phyloP scores from a whole-genome alignment of 2,113 vertebrate species.

The Triplophysa rosa region DNA sequence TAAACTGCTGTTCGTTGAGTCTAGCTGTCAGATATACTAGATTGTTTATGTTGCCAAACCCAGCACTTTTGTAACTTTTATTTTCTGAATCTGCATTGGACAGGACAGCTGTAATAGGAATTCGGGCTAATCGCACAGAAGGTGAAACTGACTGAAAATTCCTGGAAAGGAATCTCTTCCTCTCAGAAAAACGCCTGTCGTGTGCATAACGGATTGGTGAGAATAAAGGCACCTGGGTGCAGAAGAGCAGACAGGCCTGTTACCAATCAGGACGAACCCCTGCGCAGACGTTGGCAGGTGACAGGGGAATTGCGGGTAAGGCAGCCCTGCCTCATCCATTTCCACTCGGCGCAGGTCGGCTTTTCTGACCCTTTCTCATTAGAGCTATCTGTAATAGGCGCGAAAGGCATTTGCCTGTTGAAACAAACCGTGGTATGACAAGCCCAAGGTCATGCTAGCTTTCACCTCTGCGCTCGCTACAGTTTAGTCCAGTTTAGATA shows the following conservation, averaged over 20 bases:
- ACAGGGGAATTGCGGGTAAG: slow-evolving; percentile 65
- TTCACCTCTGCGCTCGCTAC: slow-evolving; percentile 47
- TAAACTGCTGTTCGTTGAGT: background rate
- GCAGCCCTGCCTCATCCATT: slow-evolving; percentile 70
- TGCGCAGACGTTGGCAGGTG: slow-evolving; percentile 64
- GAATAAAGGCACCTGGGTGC: slow-evolving; percentile 51
- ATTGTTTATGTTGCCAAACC: background rate
- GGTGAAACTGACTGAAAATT: background rate
- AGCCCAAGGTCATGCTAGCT: slow-evolving; percentile 61
- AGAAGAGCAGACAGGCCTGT: slow-evolving; percentile 65
- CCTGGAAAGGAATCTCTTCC: slow-evolving; percentile 22
- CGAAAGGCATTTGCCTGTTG: slow-evolving; percentile 62
- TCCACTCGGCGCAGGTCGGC: slow-evolving; percentile 70
- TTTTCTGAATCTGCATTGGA: slow-evolving; percentile 23
- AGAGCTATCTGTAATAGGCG: slow-evolving; percentile 72
- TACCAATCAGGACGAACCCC: slow-evolving; percentile 69
- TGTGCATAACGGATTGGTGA: slow-evolving; percentile 30
- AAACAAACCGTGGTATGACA: slow-evolving; percentile 61
- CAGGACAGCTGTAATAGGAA: slow-evolving; percentile 11
- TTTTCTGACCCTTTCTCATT: slow-evolving; percentile 72
- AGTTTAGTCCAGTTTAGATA: slow-evolving; percentile 51
- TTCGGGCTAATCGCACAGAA: background rate
- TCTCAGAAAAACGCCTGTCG: background rate
- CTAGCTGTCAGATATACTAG: background rate
- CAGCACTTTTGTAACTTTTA: slow-evolving; percentile 1